Evolutionary conservation across 23 tunicate genomes (phyloP).

Genomic region (Halocynthia roretzi): DNA sequence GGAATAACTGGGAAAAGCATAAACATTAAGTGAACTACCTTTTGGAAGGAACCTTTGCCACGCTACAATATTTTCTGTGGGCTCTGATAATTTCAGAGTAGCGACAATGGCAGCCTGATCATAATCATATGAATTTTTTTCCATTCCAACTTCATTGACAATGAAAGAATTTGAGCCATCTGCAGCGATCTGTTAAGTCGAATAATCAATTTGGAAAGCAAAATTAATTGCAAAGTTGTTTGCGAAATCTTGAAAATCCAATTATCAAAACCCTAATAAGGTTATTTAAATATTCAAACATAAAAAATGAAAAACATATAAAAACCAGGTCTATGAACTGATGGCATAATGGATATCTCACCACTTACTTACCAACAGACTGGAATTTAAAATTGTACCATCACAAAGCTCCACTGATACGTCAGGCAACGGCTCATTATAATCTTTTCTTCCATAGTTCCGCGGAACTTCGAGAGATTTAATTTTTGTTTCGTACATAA

Average conservation of each 20-base stretch:
- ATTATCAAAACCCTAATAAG: too few relatives aligned
- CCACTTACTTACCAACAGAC: conserved; percentile 40
- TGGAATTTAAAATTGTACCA: conserved; percentile 31
- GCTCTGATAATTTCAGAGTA: conserved; percentile 45
- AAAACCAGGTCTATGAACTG: too few relatives aligned
- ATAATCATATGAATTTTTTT: conserved; percentile 32
- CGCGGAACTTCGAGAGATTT: conserved; percentile 30
- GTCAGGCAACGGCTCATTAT: neutral
- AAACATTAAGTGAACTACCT: conserved; percentile 24
- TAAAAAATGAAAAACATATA: too few relatives aligned
- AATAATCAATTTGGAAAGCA: neutral
- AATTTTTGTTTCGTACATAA: conserved; percentile 23
- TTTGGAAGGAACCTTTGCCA: conserved; percentile 91
- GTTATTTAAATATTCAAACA: too few relatives aligned
- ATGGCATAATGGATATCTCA: neutral
- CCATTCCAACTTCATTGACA: conserved; percentile 28
- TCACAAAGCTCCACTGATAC: conserved; percentile 20
- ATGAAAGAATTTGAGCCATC: conserved; percentile 75
- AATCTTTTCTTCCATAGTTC: conserved; percentile 23
- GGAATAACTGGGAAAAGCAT: neutral
- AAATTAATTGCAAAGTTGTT: neutral
- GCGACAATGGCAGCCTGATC: conserved; percentile 73
- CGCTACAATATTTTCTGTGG: conserved; percentile 46
- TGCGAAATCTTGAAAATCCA: neutral
- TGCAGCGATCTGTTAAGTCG: conserved; percentile 64